Conservation (phyloP, 2,888 invertebrate species). For the Cyaniris semiargus region DNA sequence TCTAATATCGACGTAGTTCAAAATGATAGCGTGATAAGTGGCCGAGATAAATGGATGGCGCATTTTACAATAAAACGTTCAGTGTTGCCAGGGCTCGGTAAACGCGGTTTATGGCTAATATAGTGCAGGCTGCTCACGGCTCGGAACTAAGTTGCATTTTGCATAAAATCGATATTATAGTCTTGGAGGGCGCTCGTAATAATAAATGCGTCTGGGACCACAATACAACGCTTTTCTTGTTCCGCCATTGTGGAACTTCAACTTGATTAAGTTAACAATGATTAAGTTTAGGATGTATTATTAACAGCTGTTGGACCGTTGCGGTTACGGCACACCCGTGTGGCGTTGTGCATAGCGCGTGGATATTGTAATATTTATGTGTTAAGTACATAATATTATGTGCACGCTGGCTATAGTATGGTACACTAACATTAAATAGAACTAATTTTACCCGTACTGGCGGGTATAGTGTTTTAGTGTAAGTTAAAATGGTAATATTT, state of each 20-base stretch:
- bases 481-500: too few species aligned
- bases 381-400: too few species aligned
- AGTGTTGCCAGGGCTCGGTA: conserved; percentile 53
- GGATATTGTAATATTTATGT: neutral
- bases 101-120: conserved; percentile 62
- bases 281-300: conserved; percentile 23
- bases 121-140: conserved; percentile 53
- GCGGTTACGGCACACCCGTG: neutral
- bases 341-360: neutral
- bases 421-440: neutral
- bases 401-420: neutral
- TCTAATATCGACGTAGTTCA: conserved; percentile 41
- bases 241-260: conserved; percentile 7
- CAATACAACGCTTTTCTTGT: conserved; percentile 24
- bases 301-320: conserved; percentile 15
- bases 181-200: conserved; percentile 49
- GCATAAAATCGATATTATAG: conserved; percentile 70
- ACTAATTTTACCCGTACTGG: neutral
- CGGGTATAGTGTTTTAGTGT: too few species aligned
- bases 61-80: conserved; percentile 58
- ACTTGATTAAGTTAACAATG: conserved; percentile 29
- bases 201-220: conserved; percentile 41
- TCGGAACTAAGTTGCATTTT: conserved; percentile 68
- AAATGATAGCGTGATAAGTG: conserved; percentile 50
- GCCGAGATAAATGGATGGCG: conserved; percentile 57